Percentiles rank a stretch among this genome's conserved stretches.
These are phyloP conservation scores for Priocnemis perturbator DNA, from an alignment of 2,888 invertebrate species.

Conservation along the genomic window DNA sequence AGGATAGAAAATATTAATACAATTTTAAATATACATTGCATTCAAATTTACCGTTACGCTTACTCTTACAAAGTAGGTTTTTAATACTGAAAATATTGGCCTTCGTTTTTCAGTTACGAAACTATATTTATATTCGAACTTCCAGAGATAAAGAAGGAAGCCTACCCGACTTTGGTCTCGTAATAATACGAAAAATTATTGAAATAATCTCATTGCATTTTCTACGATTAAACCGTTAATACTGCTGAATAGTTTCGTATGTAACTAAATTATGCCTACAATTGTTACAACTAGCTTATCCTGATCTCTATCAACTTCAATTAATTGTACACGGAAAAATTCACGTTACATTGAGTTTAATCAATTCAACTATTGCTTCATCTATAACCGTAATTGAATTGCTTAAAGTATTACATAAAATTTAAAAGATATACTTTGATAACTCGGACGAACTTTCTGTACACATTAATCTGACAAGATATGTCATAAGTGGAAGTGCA, in stretches of 20 bases:
- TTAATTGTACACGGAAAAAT: background rate
- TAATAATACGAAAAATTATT: slow-evolving; percentile 1
- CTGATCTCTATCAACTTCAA: background rate
- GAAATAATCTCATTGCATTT: slow-evolving; percentile 9
- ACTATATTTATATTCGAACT: slow-evolving; percentile 11
- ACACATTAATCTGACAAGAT: slow-evolving; percentile 43
- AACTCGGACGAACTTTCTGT: slow-evolving; percentile 18
- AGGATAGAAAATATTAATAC: slow-evolving; percentile 43
- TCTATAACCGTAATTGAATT: background rate
- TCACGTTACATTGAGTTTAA: background rate
- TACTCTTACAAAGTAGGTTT: slow-evolving; percentile 33
- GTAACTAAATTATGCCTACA: slow-evolving; percentile 6
- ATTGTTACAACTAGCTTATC: background rate
- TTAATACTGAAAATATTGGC: slow-evolving; percentile 60
- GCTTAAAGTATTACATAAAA: background rate
- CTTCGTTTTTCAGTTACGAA: slow-evolving; percentile 34
- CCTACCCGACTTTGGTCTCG: slow-evolving; percentile 12
- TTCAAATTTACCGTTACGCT: slow-evolving; percentile 26
- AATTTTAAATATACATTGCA: slow-evolving; percentile 25
- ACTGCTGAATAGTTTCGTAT: slow-evolving; percentile 27
- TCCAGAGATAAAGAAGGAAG: slow-evolving; percentile 5
- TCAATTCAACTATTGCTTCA: slow-evolving; percentile 4
- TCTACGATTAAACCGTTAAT: slow-evolving; percentile 31
- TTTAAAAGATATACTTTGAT: slow-evolving; percentile 22
- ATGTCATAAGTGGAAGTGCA: slow-evolving; percentile 56